A percentile compares a stretch with the other conserved stretches of the same genome.
phyloP scores from a whole-genome alignment of 2,797 vertebrate genomes.

The Pteropus rufus region DNA sequence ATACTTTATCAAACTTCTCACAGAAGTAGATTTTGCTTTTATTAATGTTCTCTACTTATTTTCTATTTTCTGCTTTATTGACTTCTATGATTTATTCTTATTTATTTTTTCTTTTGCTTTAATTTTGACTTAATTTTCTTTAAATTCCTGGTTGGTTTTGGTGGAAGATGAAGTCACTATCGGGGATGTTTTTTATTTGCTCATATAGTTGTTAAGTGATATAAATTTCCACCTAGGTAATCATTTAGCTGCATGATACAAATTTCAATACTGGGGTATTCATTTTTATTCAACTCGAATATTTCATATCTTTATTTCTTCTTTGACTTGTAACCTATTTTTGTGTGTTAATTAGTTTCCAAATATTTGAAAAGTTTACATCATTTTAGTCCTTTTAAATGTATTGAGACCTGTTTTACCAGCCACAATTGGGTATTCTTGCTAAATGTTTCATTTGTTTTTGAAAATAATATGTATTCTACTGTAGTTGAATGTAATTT shows the following conservation, averaged over 20 bases:
- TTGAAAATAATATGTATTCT: not conserved
- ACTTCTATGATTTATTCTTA: too few species aligned
- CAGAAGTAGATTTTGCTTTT: too few species aligned
- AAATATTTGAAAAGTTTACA: not conserved
- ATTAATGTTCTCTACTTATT: too few species aligned
- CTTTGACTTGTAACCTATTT: not conserved
- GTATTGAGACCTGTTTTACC: not conserved
- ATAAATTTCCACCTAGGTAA: not conserved
- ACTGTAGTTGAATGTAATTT: not conserved
- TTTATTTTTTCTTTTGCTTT: not conserved
- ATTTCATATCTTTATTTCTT: not conserved
- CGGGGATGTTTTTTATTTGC: not conserved
- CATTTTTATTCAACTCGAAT: too few species aligned
- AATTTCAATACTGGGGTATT: not conserved
- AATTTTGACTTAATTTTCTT: not conserved
- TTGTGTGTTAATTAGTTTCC: not conserved
- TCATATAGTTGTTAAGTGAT: not conserved
- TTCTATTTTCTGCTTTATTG: too few species aligned
- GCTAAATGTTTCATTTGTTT: not conserved
- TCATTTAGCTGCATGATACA: not conserved
- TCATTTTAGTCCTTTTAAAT: not conserved
- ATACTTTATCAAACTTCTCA: too few species aligned
- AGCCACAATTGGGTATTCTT: not conserved
- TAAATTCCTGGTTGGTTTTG: not conserved
- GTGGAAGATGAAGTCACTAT: not conserved